A percentile compares a stretch with the other conserved stretches of the same genome.
Conservation (phyloP, 1,140 invertebrate species). For the Samia ricini region DNA sequence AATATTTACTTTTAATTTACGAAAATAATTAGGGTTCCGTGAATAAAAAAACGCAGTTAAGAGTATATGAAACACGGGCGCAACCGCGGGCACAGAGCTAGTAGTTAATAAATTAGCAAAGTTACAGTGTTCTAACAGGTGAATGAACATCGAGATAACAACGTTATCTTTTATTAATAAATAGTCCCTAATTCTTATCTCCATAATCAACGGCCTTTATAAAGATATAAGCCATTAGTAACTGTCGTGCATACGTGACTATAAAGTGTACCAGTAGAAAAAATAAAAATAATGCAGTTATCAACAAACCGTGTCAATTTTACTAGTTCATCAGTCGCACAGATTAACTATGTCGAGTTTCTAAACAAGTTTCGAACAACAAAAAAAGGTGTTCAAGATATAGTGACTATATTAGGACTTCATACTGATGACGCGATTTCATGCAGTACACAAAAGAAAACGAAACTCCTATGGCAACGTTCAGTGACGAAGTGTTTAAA, state of each 20-base stretch:
- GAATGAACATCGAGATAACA: slow-evolving; percentile 51
- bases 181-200: slow-evolving; percentile 53
- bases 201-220: slow-evolving; percentile 47
- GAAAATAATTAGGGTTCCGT: too few relatives aligned
- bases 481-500: slow-evolving; percentile 21
- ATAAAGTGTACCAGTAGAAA: slow-evolving; percentile 14
- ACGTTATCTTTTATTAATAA: slow-evolving; percentile 52
- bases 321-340: slow-evolving; percentile 47
- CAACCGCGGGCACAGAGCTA: too few relatives aligned
- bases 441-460: slow-evolving; percentile 22
- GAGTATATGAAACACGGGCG: too few relatives aligned
- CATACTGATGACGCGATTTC: slow-evolving; percentile 46
- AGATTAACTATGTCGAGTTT: slow-evolving; percentile 64
- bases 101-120: too few relatives aligned
- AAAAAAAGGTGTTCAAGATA: slow-evolving; percentile 50
- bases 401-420: slow-evolving; percentile 57
- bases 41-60: too few relatives aligned
- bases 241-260: slow-evolving; percentile 56
- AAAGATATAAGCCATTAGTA: slow-evolving; percentile 40
- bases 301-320: slow-evolving; percentile 62
- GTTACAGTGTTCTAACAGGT: slow-evolving; percentile 35
- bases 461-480: slow-evolving; percentile 20
- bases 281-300: slow-evolving; percentile 49
- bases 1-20: too few relatives aligned
- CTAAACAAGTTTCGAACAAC: slow-evolving; percentile 47